Base-by-base conservation (phyloP, 1,140 invertebrate genomes). In the Helicoverpa armigera region DNA sequence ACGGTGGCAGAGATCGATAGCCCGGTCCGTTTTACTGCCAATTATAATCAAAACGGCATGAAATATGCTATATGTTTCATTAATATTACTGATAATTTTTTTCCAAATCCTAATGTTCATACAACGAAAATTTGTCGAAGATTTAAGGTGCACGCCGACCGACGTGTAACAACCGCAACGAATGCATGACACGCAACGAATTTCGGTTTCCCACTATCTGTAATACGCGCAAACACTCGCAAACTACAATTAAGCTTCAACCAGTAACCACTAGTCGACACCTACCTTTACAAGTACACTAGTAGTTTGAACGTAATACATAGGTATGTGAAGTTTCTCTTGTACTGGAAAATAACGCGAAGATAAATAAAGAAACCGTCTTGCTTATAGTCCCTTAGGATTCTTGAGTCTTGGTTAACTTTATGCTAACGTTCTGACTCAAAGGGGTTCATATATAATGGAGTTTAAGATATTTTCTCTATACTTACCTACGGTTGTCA, bases 1-100 rank as follows among this genome's bases (percentile, higher is more conserved):
- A 82, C 81, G 81, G 78, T 81, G 85, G 82, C 88, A 86, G 83
- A 85, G 85, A 89, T 65, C 85, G 86, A 89, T 89, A 67, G 84
- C 69, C 58, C 50, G 60, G 67, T 54, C 74, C 79, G 79, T 81
- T 87, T 83, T 82, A 79, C 84, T 84, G 70, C 72, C 75, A 87
- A 85, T 88, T 87, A 88, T 85, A 78, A 87, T 85, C 80, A 83
- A 83, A 86, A 82, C 83, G 77, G 74, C 82, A 81, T 73, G 81
- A 43, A 43, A 43, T 43, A 43, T 63, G 70, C 70, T 72, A 63
- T 73, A n/a, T 67, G 69, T 53, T 76, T 43, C 43, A 31, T 43
- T 43, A 7, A 43, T 9, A 43, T 43, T 7, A 3, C 35, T 43
- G 4, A 43, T 9, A 43, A 43, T 43, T 43, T 43, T 1, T 43